Evolutionary conservation across 2,797 vertebrate genomes (phyloP), one percentile per base, ranked within the genome.

Genomic region (Ammospiza maritima): DNA sequence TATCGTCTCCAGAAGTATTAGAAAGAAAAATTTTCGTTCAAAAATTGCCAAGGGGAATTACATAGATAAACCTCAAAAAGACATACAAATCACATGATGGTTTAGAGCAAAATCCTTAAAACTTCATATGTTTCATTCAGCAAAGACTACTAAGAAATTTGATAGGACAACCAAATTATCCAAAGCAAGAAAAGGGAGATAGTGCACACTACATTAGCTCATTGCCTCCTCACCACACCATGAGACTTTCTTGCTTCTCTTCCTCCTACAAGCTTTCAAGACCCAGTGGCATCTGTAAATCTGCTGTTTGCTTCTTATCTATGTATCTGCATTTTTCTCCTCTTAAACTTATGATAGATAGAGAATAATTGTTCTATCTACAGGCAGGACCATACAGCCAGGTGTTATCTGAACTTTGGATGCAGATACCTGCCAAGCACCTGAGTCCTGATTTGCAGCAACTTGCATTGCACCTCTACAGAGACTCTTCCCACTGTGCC

Each of bases 361-460:
- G 40, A 81, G n/a, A 85, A 80, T 83, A 26, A 94, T 82, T 11
- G 15, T 67, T 89, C 76, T 91, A 25, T 78, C 58, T 75, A 47
- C 61, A 90, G 79, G 74, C 79, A 53, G 65, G 54, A 57, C 71
- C 60, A 61, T 70, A 56, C 9, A 13, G 54, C 90, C 80, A 81
- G 93, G 91, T 95, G 93, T 91, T 93, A 54, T 29, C 38, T 86
- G 87, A 94, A 78, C 65, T 87, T 72, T 91, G 80, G 60, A 58
- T 79, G 80, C 62, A 64, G 38, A 89, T 78, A 73, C 29, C 56
- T 94, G 92, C 94, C 94, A 93, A 94, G 45, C 74, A 94, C 89
- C 72, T 89, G 88, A 95, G 67, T 94, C 64, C n/a, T 90, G 89
- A 90, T 95, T 79, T 91, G 94, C 57, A 91, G 88, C 77, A 87